Conservation (phyloP, 1,140 invertebrate genomes). For the Drosophila elegans region DNA sequence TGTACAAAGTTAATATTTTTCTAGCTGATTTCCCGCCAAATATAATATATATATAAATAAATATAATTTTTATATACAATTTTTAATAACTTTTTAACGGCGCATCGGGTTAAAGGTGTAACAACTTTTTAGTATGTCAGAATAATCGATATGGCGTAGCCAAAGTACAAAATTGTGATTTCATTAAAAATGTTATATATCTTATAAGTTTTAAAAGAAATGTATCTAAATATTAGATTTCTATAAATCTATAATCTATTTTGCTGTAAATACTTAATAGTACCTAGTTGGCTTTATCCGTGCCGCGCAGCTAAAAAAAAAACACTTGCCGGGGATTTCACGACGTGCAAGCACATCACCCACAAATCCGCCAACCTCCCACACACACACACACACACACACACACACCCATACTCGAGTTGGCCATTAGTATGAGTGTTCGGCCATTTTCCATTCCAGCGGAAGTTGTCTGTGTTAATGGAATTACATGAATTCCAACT, state of each 20-base stretch:
- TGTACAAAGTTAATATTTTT: too few species aligned
- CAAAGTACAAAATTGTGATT: too few species aligned
- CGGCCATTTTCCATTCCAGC: constrained; percentile 67
- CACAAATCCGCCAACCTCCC: neutral
- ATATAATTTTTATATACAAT: too few species aligned
- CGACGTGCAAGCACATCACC: neutral
- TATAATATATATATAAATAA: too few species aligned
- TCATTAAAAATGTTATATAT: too few species aligned
- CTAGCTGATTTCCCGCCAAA: too few species aligned
- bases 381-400: constrained; percentile 12
- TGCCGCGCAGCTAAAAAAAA: neutral
- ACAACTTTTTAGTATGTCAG: too few species aligned
- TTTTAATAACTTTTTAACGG: too few species aligned
- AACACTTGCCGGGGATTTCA: constrained; percentile 2
- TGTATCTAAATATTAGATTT: neutral
- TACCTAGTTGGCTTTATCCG: neutral
- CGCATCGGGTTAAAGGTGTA: too few species aligned
- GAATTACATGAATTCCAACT: constrained; percentile 80
- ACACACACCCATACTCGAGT: constrained; percentile 30
- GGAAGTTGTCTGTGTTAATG: constrained; percentile 79
- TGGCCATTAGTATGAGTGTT: constrained; percentile 66
- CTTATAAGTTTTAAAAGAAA: neutral
- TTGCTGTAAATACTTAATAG: too few species aligned
- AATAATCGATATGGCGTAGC: too few species aligned
- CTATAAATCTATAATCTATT: too few species aligned